Conservation (phyloP, 92 coral and sea anemone genomes). For the Phenganax subtilis region DNA sequence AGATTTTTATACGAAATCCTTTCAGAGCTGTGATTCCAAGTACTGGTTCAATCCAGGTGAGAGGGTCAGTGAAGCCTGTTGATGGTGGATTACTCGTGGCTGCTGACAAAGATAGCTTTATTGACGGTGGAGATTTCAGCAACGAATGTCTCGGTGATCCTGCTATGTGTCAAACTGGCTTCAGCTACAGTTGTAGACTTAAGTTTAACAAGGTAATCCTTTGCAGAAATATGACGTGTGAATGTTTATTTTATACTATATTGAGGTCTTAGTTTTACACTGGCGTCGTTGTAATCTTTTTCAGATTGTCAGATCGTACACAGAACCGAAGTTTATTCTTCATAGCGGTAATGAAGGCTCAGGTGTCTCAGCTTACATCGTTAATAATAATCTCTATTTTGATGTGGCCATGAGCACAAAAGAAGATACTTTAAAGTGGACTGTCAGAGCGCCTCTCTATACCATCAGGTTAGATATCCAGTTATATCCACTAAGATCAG, state of each 20-base stretch:
- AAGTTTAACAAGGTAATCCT: conserved; percentile 75
- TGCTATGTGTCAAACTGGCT: conserved; percentile 73
- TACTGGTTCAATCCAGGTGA: conserved; percentile 53
- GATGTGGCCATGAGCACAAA: conserved; percentile 83
- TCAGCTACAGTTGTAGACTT: conserved; percentile 89
- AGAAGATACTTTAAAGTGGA: conserved; percentile 95
- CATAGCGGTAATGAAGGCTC: conserved; percentile 75
- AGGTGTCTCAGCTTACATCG: conserved; percentile 87
- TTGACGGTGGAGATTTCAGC: conserved; percentile 78
- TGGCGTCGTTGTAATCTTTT: background rate
- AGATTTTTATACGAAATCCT: background rate
- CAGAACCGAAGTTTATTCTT: conserved; percentile 77
- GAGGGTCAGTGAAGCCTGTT: conserved; percentile 84
- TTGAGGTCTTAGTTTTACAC: too few species aligned
- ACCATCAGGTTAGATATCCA: conserved; percentile 70
- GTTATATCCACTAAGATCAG: background rate
- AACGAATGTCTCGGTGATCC: conserved; percentile 79
- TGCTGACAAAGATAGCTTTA: conserved; percentile 62
- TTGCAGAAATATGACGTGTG: background rate
- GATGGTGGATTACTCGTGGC: conserved; percentile 87
- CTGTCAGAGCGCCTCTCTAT: conserved; percentile 91
- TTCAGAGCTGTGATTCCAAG: conserved; percentile 31
- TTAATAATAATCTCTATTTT: conserved; percentile 86
- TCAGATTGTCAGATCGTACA: conserved; percentile 81
- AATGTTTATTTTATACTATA: background rate